Base-by-base conservation (phyloP, 1,140 invertebrate genomes). In the Drosophila ficusphila region DNA sequence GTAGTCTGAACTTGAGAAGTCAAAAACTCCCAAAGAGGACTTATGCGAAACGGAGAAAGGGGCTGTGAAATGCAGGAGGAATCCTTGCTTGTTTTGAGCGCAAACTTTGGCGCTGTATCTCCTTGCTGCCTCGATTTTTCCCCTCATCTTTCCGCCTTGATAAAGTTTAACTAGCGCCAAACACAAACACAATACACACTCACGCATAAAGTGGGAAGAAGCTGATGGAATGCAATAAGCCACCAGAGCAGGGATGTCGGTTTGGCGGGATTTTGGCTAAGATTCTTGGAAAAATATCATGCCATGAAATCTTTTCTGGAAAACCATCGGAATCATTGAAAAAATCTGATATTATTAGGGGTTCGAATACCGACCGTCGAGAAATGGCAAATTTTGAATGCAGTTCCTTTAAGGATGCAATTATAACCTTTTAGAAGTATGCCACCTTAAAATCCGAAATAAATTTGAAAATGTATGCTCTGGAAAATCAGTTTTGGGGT, bases 11-110 rank as follows among this genome's bases (percentile, higher is more conserved):
- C 81, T 85, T 86, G 81, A 88, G 82, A 86, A 85, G 81, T 85
- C 81, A 86, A 79, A 86, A 85, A 85, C 81, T 85, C 81, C 72
- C 39, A 73, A 85, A 81, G 72, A 86, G 81, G 81, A 76, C 76
- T 85, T 85, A 85, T 64, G 76, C 54, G 81, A 76, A 71, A 53
- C 51, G 49, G 44, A 44, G 44, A 33, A 19, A 29, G 64, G 23
- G 23, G 16, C 18, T 11, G 39, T 3, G 14, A 19, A 42, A 27
- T 41, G 27, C 34, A 44, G 33, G 21, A 33, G 44, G 33, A 68
- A 31, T 12, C 52, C 14, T 48, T 60, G 53, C 48, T 73, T 73
- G 57, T 74, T 74, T 73, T 73, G 49, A 74, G 70, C 69, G 48
- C 49, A 73, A 74, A 74, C 71, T 74, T 74, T 74, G 69, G 57